These are phyloP conservation scores for Chrysaora quinquecirrha DNA, from an alignment of 30 jellyfish, hydroid and myxozoan genomes.

Conservation along the genomic window DNA sequence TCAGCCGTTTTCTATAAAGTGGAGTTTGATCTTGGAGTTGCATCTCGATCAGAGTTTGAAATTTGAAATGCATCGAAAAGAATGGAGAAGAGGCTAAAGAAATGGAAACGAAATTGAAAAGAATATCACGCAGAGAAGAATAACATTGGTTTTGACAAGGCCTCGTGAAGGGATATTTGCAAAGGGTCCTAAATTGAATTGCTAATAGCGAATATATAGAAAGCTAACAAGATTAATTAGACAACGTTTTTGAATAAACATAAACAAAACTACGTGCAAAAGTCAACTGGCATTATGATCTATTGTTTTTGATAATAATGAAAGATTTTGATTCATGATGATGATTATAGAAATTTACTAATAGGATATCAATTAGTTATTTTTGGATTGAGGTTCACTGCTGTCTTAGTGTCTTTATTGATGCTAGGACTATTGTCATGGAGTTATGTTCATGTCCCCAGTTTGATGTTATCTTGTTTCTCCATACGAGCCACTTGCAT, in stretches of 20 bases:
- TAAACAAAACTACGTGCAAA: neutral
- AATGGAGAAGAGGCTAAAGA: too few species aligned
- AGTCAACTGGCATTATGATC: neutral
- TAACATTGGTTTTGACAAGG: too few species aligned
- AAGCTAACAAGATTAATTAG: neutral
- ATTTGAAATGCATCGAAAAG: too few species aligned
- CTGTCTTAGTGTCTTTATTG: neutral
- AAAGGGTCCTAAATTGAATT: neutral
- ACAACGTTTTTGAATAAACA: neutral
- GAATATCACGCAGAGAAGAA: too few species aligned
- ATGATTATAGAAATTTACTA: neutral
- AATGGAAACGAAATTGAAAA: too few species aligned
- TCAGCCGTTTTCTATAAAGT: too few species aligned
- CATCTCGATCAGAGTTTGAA: too few species aligned
- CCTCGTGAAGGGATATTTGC: slow-evolving; percentile 10
- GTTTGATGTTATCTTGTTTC: neutral
- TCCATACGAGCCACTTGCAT: slow-evolving; percentile 10
- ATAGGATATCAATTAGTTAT: neutral
- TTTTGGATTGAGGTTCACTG: neutral
- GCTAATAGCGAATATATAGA: neutral
- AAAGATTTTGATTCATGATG: neutral
- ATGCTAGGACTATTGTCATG: neutral
- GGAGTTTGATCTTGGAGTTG: too few species aligned
- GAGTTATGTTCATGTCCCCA: neutral
- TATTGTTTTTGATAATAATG: neutral